These are phyloP conservation scores for Tenthredo scrophulariae DNA, from an alignment of 2,888 invertebrate species.

Conservation along the genomic window DNA sequence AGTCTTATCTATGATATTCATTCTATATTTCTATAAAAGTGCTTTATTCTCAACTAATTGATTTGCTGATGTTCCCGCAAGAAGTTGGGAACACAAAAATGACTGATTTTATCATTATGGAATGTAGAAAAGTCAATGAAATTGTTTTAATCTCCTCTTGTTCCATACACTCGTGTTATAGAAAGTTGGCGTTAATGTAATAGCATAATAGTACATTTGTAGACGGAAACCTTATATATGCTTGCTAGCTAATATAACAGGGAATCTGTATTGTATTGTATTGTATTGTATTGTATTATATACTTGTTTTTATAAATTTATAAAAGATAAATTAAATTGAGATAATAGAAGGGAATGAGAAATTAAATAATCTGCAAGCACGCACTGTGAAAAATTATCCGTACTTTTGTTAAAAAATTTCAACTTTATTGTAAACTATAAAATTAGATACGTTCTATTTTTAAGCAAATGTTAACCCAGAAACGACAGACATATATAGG, in stretches of 20 bases:
- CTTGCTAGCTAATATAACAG: constrained; percentile 18
- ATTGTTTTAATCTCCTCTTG: not conserved
- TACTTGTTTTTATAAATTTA: constrained; percentile 33
- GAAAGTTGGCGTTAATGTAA: not conserved
- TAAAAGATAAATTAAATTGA: not conserved
- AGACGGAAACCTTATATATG: not conserved
- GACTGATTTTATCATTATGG: not conserved
- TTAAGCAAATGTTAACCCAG: constrained; percentile 68
- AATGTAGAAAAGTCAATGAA: not conserved
- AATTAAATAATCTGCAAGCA: constrained; percentile 2
- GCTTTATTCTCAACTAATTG: not conserved
- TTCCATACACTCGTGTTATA: constrained; percentile 6
- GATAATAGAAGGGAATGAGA: not conserved
- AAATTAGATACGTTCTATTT: not conserved
- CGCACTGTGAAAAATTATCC: constrained; percentile 21
- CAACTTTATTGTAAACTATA: not conserved
- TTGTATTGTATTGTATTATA: not conserved
- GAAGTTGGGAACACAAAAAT: not conserved
- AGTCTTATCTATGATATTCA: not conserved
- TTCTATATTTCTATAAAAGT: not conserved
- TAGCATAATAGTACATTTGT: constrained; percentile 8
- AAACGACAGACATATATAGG: constrained; percentile 70
- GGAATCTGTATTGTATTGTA: constrained; percentile 23
- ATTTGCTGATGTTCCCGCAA: not conserved
- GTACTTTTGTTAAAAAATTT: not conserved